phyloP scores from a whole-genome alignment of 2,888 invertebrate species.

The Lithophane ornitopus region DNA sequence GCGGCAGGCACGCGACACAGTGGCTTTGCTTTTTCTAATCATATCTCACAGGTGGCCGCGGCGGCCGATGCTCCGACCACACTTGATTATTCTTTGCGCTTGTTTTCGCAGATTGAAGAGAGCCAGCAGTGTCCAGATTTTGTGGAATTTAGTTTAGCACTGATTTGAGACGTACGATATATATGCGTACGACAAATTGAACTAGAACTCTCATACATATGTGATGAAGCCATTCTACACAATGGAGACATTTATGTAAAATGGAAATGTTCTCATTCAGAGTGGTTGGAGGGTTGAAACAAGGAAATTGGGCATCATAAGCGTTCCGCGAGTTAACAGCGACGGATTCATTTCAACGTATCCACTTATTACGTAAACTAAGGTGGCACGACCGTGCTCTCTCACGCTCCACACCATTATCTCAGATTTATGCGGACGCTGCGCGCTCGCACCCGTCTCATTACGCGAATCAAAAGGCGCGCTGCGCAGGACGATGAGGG shows the following conservation, averaged over 20 bases:
- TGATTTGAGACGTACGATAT: conserved; percentile 18
- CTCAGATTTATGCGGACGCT: conserved; percentile 85
- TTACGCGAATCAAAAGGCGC: conserved; percentile 85
- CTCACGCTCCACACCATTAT: conserved; percentile 87
- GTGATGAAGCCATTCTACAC: conserved; percentile 32
- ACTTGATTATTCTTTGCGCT: conserved; percentile 33
- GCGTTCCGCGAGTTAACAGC: conserved; percentile 71
- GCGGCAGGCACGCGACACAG: conserved; percentile 81
- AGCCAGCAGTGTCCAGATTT: conserved; percentile 1
- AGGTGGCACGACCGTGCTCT: conserved; percentile 86
- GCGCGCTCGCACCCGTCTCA: conserved; percentile 84
- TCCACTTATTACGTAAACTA: conserved; percentile 86
- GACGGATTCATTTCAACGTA: conserved; percentile 79
- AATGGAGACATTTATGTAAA: conserved; percentile 47
- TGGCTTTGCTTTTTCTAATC: conserved; percentile 76
- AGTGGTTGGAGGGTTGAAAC: conserved; percentile 63
- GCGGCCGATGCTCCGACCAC: conserved; percentile 39
- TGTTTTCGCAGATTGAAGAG: conserved; percentile 33
- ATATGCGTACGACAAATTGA: conserved; percentile 10
- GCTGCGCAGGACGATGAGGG: conserved; percentile 73
- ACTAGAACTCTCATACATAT: conserved; percentile 24
- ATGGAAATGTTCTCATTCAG: conserved; percentile 71
- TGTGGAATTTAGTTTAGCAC: conserved; percentile 4
- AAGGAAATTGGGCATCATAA: conserved; percentile 79
- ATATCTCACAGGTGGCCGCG: conserved; percentile 61